phyloP scores from a whole-genome alignment of 2,888 invertebrate species.

The Agrypnus murinus region DNA sequence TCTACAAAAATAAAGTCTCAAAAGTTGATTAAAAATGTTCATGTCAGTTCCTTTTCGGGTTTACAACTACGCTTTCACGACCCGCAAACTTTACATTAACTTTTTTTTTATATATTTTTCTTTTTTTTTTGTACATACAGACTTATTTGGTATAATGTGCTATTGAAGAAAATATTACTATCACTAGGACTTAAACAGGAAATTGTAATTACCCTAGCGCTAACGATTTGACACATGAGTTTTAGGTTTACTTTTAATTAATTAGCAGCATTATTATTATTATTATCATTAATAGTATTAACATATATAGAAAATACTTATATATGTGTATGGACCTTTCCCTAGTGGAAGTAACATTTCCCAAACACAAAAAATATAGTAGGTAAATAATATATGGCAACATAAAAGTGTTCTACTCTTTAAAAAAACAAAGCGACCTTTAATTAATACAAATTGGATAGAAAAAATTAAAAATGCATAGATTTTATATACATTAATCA shows the following conservation, averaged over 20 bases:
- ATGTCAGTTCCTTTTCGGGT: slow-evolving; percentile 63
- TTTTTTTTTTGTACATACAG: slow-evolving; percentile 57
- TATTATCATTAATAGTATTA: too few relatives aligned
- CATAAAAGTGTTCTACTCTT: slow-evolving; percentile 28
- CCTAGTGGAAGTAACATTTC: slow-evolving; percentile 56
- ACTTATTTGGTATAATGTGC: slow-evolving; percentile 64
- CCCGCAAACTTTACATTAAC: slow-evolving; percentile 47
- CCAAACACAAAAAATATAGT: slow-evolving; percentile 37
- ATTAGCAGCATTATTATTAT: slow-evolving; percentile 29
- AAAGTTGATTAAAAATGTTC: slow-evolving; percentile 60
- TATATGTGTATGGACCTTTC: slow-evolving; percentile 22
- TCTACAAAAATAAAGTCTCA: slow-evolving; percentile 64
- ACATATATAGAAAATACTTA: slow-evolving; percentile 20
- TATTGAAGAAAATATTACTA: slow-evolving; percentile 57
- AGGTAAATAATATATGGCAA: slow-evolving; percentile 55
- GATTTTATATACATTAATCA: slow-evolving; percentile 16
- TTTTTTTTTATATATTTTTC: slow-evolving; percentile 1
- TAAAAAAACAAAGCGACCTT: slow-evolving; percentile 44
- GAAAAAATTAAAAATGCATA: slow-evolving; percentile 23
- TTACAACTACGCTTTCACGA: slow-evolving; percentile 60
- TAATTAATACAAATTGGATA: slow-evolving; percentile 14
- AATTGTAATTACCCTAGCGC: slow-evolving; percentile 47
- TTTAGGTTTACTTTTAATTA: slow-evolving; percentile 18
- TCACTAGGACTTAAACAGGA: slow-evolving; percentile 54
- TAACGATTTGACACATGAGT: slow-evolving; percentile 57